phyloP scores from a whole-genome alignment of 2,113 vertebrate species.

The Sakesphorus luctuosus region DNA sequence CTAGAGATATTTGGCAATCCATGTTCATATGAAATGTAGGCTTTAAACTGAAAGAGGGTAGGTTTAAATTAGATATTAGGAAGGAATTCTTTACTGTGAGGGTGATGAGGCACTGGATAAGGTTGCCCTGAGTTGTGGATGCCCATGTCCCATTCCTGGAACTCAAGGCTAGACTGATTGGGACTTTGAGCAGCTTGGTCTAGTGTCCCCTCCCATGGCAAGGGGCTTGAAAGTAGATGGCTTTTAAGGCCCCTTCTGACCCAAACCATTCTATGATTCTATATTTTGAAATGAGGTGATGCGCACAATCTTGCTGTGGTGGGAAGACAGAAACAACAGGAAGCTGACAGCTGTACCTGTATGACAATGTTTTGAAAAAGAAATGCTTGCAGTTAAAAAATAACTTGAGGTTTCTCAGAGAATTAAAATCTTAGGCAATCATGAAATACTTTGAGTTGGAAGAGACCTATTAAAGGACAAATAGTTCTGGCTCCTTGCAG shows the following conservation, averaged over 20 bases:
- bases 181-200: background rate
- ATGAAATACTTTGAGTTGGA: background rate
- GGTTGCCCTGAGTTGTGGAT: no score
- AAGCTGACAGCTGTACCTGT: background rate
- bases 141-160: no score
- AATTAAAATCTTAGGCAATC: background rate
- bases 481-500: background rate
- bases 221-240: background rate
- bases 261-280: background rate
- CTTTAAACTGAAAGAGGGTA: no score
- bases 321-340: background rate
- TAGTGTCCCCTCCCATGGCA: background rate
- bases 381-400: background rate
- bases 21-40: no score
- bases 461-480: background rate
- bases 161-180: background rate
- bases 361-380: background rate
- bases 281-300: background rate
- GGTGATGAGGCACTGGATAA: no score
- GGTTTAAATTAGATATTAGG: no score
- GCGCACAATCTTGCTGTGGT: background rate
- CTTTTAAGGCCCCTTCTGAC: background rate
- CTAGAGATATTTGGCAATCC: no score
- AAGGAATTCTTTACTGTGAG: no score
- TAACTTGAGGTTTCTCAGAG: background rate